Percentiles rank a stretch among this genome's conserved stretches.
These are phyloP conservation scores for Eurois occulta DNA, from an alignment of 2,888 invertebrate genomes.

Conservation along the genomic window DNA sequence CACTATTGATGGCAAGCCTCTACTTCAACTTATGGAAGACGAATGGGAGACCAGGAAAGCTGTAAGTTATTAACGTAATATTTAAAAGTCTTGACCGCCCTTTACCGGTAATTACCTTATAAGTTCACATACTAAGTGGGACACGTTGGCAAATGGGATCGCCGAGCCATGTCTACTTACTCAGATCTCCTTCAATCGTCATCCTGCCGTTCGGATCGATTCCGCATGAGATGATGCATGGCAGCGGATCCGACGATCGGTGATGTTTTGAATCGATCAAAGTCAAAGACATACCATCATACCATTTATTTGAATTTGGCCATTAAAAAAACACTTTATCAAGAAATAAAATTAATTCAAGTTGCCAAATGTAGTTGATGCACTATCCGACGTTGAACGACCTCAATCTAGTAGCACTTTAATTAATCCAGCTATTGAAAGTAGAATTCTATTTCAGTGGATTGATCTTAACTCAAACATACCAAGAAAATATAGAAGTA, in stretches of 20 bases:
- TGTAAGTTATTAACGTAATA: constrained; percentile 73
- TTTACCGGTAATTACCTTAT: not conserved
- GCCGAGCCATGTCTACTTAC: not conserved
- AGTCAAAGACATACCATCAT: not conserved
- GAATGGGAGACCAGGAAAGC: constrained; percentile 92
- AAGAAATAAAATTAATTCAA: not conserved
- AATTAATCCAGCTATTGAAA: constrained; percentile 1
- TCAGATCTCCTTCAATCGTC: not conserved
- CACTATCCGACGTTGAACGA: not conserved
- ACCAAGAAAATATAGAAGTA: constrained; percentile 30
- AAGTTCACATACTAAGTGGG: not conserved
- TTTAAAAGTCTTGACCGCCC: not conserved
- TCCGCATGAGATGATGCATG: too few relatives aligned
- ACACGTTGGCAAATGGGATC: not conserved
- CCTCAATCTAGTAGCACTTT: not conserved
- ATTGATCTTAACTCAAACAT: constrained; percentile 38
- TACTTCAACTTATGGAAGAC: constrained; percentile 91
- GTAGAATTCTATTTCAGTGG: constrained; percentile 58
- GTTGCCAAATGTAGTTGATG: too few relatives aligned
- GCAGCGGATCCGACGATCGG: not conserved
- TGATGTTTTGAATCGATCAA: not conserved
- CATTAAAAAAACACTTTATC: not conserved
- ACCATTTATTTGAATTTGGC: not conserved
- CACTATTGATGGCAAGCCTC: constrained; percentile 91
- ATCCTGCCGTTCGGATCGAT: not conserved